Conservation (phyloP, 2,113 vertebrate genomes). For the Otus sunia region DNA sequence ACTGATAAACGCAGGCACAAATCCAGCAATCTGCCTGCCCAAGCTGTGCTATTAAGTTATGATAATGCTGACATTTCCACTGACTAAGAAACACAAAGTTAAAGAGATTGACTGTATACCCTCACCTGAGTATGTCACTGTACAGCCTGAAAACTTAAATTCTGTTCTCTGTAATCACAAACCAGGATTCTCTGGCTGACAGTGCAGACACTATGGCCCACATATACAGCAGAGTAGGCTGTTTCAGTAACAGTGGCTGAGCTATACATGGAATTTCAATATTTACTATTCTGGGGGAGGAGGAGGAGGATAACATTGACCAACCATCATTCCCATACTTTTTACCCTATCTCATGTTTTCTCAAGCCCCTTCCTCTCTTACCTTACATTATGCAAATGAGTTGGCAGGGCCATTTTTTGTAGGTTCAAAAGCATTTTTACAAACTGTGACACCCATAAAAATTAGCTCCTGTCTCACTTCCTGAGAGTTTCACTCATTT, state of each 20-base stretch:
- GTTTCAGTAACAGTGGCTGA: background rate
- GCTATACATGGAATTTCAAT: background rate
- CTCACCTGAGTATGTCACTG: background rate
- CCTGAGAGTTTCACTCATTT: background rate
- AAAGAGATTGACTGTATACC: background rate
- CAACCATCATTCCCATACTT: background rate
- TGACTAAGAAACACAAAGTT: background rate
- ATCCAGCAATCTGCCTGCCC: background rate
- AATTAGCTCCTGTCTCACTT: background rate
- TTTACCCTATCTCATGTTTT: background rate
- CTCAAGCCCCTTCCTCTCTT: background rate
- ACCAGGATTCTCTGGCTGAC: background rate
- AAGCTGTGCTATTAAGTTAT: background rate
- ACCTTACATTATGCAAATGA: background rate
- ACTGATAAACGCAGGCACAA: background rate
- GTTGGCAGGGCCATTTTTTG: background rate
- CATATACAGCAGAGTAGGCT: background rate
- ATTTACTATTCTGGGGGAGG: background rate
- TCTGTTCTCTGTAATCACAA: background rate
- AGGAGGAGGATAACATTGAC: background rate
- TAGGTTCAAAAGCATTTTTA: background rate
- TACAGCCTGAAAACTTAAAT: background rate
- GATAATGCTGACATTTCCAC: background rate
- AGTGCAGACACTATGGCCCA: background rate
- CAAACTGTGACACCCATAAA: background rate